These are phyloP conservation scores for Amazona vittata DNA, from an alignment of 2,113 vertebrate genomes.

Conservation along the genomic window DNA sequence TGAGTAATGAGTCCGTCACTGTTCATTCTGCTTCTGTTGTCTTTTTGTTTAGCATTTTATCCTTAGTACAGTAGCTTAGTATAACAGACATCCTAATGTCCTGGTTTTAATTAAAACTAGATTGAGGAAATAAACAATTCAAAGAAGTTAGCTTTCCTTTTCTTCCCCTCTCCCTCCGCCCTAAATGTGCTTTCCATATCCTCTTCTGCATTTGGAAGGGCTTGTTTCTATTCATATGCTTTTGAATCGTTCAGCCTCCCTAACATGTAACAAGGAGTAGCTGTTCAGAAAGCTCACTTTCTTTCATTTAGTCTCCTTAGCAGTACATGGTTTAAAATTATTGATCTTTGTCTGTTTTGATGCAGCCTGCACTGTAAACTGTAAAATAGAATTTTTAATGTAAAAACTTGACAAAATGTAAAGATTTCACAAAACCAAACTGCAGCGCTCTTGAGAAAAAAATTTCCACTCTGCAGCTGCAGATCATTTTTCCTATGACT, in stretches of 20 bases:
- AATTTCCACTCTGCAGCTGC: neutral
- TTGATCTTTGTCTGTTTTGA: neutral
- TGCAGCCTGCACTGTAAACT: neutral
- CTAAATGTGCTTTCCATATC: neutral
- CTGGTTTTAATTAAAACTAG: slow-evolving; percentile 56
- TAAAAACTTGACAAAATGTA: neutral
- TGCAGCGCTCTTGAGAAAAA: neutral
- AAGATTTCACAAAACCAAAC: neutral
- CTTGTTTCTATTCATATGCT: neutral
- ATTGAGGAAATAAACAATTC: slow-evolving; percentile 56
- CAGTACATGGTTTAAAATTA: neutral
- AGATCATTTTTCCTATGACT: slow-evolving; percentile 10
- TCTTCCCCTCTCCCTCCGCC: neutral
- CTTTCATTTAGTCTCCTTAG: neutral
- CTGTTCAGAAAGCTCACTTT: neutral
- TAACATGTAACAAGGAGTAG: neutral
- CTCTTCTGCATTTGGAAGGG: neutral
- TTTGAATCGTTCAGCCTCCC: neutral
- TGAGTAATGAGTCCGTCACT: neutral
- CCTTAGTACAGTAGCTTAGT: slow-evolving; percentile 28
- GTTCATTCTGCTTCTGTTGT: slow-evolving; percentile 1
- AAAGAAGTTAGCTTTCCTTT: slow-evolving; percentile 22
- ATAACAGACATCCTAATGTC: slow-evolving; percentile 32
- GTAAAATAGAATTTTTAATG: neutral
- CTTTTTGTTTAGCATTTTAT: neutral